Conservation (phyloP, 1,140 invertebrate genomes). For the Lasioglossum albipes region DNA sequence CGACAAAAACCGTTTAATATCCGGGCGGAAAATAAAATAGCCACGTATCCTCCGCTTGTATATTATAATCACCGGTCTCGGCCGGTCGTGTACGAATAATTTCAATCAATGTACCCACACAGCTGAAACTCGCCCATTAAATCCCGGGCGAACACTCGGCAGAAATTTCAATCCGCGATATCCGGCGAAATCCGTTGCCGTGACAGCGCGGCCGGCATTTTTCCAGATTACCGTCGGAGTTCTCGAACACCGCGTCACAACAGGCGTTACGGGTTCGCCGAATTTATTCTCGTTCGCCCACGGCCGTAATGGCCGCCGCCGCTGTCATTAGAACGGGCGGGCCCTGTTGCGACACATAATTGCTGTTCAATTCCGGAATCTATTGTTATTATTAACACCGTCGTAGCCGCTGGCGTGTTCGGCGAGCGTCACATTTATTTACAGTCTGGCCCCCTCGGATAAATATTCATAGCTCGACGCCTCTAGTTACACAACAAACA, state of each 20-base stretch:
- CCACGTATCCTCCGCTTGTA: no score
- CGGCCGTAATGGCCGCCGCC: not conserved
- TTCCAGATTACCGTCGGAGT: not conserved
- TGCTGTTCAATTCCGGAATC: constrained; percentile 3
- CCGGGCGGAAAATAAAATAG: no score
- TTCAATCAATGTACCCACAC: no score
- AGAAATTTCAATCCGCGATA: no score
- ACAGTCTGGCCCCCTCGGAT: no score
- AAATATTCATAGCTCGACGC: not conserved
- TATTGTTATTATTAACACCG: not conserved
- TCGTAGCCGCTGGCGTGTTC: not conserved
- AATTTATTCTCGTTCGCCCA: not conserved
- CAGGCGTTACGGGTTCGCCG: not conserved
- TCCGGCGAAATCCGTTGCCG: not conserved
- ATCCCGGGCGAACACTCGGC: no score
- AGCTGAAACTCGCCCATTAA: no score
- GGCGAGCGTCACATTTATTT: not conserved
- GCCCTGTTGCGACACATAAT: not conserved
- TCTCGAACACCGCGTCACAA: not conserved
- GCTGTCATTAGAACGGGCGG: no score
- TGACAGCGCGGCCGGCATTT: not conserved
- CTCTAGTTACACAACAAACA: not conserved
- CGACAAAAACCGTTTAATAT: no score
- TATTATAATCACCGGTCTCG: no score
- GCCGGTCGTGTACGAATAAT: no score